Conservation (phyloP, 2,888 invertebrate species). For the Autographa pulchrina region DNA sequence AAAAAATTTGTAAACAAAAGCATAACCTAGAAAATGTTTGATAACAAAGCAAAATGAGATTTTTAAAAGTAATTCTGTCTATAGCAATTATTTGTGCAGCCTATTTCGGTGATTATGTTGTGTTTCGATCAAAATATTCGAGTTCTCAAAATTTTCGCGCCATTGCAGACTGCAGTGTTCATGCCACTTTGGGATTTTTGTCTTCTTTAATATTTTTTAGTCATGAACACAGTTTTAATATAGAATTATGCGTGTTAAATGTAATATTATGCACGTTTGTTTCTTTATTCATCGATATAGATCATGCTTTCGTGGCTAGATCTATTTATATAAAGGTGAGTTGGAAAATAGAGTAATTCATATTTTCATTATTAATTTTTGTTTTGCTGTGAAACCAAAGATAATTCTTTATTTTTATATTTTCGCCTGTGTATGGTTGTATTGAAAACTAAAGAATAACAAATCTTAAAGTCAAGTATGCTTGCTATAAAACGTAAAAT, state of each 20-base stretch:
- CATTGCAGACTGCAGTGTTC: constrained; percentile 73
- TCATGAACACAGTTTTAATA: constrained; percentile 64
- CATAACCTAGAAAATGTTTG: constrained; percentile 22
- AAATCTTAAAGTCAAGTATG: no score
- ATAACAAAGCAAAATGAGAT: constrained; percentile 63
- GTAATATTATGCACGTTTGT: constrained; percentile 74
- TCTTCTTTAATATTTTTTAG: constrained; percentile 77
- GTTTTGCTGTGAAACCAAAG: no score
- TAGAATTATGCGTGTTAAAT: constrained; percentile 64
- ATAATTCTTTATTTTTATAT: no score
- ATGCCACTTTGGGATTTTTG: constrained; percentile 74
- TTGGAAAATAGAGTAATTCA: background rate
- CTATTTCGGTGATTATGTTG: constrained; percentile 77
- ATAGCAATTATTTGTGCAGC: constrained; percentile 67
- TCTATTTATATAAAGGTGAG: constrained; percentile 80
- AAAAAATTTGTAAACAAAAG: constrained; percentile 15
- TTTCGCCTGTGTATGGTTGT: no score
- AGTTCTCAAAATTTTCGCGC: constrained; percentile 73
- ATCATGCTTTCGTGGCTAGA: constrained; percentile 80
- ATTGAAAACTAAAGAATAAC: no score
- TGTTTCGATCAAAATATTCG: constrained; percentile 79
- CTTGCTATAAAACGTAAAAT: no score
- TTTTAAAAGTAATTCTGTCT: constrained; percentile 66
- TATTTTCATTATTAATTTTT: no score
- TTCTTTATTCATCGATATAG: constrained; percentile 80